Base-by-base conservation (phyloP, 2,888 invertebrate species). In the Drosophila seclusa region DNA sequence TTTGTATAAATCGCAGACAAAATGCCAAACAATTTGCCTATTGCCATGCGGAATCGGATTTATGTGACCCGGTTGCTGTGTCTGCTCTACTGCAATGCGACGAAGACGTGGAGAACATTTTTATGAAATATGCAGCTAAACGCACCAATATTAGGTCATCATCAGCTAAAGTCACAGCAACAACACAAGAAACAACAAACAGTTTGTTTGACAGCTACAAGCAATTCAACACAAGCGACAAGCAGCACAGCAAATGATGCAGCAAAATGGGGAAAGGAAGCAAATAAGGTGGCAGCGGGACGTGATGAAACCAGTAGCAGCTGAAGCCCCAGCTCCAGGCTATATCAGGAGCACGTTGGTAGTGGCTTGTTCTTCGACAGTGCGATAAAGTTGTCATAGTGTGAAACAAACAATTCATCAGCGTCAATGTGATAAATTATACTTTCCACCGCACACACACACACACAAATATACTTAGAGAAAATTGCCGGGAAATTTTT, bases 371-470 rank as follows among this genome's bases (percentile, higher is more conserved):
- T 68, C 18, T 49, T 49, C 57, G 32, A 21, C 68, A 49, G n/a
- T 49, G 58, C 89, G 89, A 86, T 89, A 89, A 86, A 86, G 89
- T 84, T 86, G 89, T 89, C 89, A 86, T 89, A 87, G 86, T 89
- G 88, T 78, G 72, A 82, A 83, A 79, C 87, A 80, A 89, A 87
- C 87, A 83, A 87, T 87, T 87, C 87, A 87, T 87, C 87, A 87
- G 88, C 81, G 87, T 89, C 87, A 87, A 83, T 89, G 89, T 87
- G 87, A 87, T 87, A 89, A 87, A 86, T 86, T 89, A 82, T 87
- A 70, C 73, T 82, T 82, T 75, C 60, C 55, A 84, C 80, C 82
- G 65, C 69, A 78, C 7, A 16, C 13, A 63, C 5, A 65, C 8
- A 65, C 27, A 21, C n/a, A 58, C 2, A 65, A 21, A 50, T 3